Evolutionary conservation across 2,113 vertebrate species (phyloP).

Genomic region (Gallinago jamesoni): DNA sequence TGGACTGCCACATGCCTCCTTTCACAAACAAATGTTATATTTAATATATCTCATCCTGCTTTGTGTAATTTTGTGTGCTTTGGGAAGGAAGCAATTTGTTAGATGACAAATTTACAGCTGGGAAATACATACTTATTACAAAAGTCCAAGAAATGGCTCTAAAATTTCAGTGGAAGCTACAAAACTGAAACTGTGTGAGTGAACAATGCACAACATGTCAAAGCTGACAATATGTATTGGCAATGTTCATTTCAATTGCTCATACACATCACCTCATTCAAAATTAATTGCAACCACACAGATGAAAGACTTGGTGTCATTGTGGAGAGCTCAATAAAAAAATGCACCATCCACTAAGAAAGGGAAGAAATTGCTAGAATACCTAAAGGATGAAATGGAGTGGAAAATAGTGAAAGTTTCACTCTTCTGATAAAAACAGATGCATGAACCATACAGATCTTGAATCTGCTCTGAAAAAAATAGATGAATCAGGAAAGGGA

Average conservation of each 20-base stretch:
- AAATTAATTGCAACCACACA: background rate
- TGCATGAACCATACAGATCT: background rate
- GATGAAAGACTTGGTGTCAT: background rate
- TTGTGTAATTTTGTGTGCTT: background rate
- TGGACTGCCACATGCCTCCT: background rate
- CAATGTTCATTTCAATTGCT: background rate
- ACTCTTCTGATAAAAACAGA: background rate
- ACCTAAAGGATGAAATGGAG: background rate
- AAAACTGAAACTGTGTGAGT: background rate
- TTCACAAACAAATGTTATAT: background rate
- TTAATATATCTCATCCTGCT: background rate
- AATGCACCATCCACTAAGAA: rapidly evolving
- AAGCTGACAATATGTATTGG: background rate
- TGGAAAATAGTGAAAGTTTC: background rate
- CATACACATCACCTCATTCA: background rate
- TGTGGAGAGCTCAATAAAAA: background rate
- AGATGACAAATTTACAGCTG: background rate
- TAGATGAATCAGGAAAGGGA: background rate
- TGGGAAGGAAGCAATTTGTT: background rate
- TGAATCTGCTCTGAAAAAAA: background rate
- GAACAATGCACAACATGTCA: background rate
- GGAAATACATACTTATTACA: background rate
- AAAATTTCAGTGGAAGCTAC: background rate
- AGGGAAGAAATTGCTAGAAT: background rate
- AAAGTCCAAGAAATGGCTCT: background rate